Base-by-base conservation (phyloP, 2,113 vertebrate species). In the Mus spicilegus region DNA sequence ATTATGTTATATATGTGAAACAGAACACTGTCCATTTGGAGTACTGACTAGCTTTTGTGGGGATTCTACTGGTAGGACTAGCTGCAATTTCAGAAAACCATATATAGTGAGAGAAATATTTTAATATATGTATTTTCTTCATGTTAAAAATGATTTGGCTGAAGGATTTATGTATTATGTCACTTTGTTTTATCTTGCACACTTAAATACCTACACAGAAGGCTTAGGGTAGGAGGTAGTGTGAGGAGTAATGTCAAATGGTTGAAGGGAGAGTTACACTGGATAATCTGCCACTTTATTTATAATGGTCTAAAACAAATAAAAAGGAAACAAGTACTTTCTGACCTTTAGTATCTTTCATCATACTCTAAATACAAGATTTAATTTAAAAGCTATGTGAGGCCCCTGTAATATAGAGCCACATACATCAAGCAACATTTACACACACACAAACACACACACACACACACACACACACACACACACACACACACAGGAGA, bases 81-180 rank as follows among this genome's bases (percentile, higher is more conserved):
- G 89, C 84, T 95, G 33, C 82, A 96, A 70, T 77, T 95, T 80
- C 70, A 88, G 54, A 76, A 90, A 93, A 87, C 12, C 30, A 51
- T 84, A 39, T 72, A 77, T 3, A 51, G 42, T 51, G 20, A 93
- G 88, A 88, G 78, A 78, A 33, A 69, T 56, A 49, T 90, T 73
- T 89, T 67, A 51, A 33, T 92, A 75, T 82, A 78, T n/a, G 67
- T 16, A 19, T 93, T 80, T 75, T 63, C 58, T 46, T 90, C 5
- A n/a, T 70, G 36, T 85, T 78, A 69, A 87, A 90, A 20, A 39
- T 91, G 10, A 70, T 93, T 94, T 94, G 90, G 73, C 0, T 73
- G 42, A 80, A 81, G 12, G 17, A 76, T 82, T 36, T 36, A 56
- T 13, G 30, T n/a, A 87, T 28, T 14, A 17, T 78, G 70, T 93